phyloP scores from a whole-genome alignment of 2,888 invertebrate genomes.

The Argyresthia goedartella region DNA sequence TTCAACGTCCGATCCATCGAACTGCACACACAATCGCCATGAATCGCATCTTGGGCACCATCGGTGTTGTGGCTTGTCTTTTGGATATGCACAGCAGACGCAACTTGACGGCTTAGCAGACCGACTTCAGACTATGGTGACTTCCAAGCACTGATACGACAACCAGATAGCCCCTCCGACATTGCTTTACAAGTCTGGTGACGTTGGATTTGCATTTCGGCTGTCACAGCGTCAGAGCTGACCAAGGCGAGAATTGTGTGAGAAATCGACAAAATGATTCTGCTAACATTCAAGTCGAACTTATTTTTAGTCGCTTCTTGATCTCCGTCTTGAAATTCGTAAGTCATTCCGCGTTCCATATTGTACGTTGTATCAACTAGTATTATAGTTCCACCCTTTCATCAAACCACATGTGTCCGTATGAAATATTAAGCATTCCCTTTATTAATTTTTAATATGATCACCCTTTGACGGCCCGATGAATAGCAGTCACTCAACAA shows the following conservation, averaged over 20 bases:
- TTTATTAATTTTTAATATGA: constrained; percentile 63
- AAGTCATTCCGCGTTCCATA: constrained; percentile 12
- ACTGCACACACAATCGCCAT: constrained; percentile 18
- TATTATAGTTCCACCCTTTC: background rate
- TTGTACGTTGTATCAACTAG: background rate
- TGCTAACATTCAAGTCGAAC: background rate
- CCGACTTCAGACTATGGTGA: constrained; percentile 21
- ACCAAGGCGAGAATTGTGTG: constrained; percentile 20
- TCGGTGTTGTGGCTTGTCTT: constrained; percentile 31
- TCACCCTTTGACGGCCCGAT: constrained; percentile 58
- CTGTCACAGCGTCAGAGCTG: constrained; percentile 13
- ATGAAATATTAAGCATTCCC: constrained; percentile 47
- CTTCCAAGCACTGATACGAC: constrained; percentile 26
- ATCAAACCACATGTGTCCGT: constrained; percentile 13
- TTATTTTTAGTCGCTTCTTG: background rate
- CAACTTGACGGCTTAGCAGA: constrained; percentile 20
- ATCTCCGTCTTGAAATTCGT: constrained; percentile 4
- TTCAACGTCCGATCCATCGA: constrained; percentile 24
- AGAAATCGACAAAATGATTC: constrained; percentile 27
- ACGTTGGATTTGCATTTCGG: constrained; percentile 50
- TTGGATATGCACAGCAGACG: constrained; percentile 7
- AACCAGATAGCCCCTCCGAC: constrained; percentile 31
- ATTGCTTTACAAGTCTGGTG: constrained; percentile 38
- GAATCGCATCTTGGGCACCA: constrained; percentile 42
- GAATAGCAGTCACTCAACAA: constrained; percentile 67